Conservation (phyloP, 2,797 vertebrate genomes). For the Lepidocolaptes lacrymiger region DNA sequence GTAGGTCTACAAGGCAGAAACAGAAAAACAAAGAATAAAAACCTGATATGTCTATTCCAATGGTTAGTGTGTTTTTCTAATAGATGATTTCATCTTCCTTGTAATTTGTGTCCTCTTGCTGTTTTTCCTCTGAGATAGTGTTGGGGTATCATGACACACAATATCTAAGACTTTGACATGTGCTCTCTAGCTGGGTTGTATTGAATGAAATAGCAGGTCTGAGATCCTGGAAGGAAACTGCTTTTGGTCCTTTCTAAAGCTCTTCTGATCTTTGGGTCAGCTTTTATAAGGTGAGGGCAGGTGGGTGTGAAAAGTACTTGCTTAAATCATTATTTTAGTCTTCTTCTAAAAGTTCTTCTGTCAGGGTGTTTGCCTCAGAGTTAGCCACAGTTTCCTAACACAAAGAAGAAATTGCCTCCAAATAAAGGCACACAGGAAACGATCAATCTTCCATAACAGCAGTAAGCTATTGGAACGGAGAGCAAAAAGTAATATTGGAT, state of each 20-base stretch:
- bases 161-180: neutral
- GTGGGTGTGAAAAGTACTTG: neutral
- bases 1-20: neutral
- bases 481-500: neutral
- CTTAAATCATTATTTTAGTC: neutral
- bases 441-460: neutral
- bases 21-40: neutral
- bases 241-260: neutral
- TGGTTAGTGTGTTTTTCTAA: neutral
- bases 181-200: neutral
- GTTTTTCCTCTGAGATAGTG: neutral
- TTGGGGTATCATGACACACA: accelerated
- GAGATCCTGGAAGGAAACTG: neutral
- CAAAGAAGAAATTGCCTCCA: neutral
- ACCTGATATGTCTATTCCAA: accelerated
- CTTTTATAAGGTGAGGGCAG: neutral
- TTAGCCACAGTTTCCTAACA: neutral
- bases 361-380: neutral
- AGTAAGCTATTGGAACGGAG: neutral
- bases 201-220: neutral
- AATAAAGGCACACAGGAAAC: neutral
- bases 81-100: neutral
- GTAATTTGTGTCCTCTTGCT: neutral
- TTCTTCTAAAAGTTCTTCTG: neutral
- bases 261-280: neutral